phyloP scores from a whole-genome alignment of 2,888 invertebrate genomes.

The Orgyia antiqua region DNA sequence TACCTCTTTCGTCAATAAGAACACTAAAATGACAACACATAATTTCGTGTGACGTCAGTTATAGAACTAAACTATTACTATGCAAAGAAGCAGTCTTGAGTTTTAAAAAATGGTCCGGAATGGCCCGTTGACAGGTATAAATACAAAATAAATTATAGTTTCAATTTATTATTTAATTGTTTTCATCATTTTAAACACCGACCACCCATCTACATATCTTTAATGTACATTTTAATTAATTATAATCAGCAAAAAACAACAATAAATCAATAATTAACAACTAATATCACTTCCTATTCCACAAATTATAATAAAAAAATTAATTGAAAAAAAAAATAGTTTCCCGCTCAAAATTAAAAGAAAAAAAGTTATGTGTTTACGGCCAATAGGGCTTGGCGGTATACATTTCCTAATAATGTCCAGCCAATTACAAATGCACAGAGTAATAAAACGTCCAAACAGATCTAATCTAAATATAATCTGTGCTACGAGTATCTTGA shows the following conservation, averaged over 20 bases:
- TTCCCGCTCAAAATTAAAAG: background rate
- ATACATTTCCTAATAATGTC: slow-evolving; percentile 19
- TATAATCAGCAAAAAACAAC: slow-evolving; percentile 1
- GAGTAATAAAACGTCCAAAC: slow-evolving; percentile 42
- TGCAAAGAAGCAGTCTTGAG: too few species aligned
- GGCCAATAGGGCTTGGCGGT: slow-evolving; percentile 9
- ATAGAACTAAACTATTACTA: too few species aligned
- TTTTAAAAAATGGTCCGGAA: too few species aligned
- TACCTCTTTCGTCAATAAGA: too few species aligned
- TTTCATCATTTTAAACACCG: background rate
- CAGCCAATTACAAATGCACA: slow-evolving; percentile 41
- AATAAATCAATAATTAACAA: background rate
- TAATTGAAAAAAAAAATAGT: background rate
- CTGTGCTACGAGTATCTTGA: slow-evolving; percentile 20
- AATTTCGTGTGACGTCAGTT: too few species aligned
- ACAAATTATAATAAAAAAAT: background rate
- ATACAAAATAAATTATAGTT: too few species aligned
- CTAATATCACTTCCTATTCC: background rate
- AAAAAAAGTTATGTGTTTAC: slow-evolving; percentile 1
- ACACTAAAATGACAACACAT: too few species aligned
- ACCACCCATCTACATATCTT: background rate
- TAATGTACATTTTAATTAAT: slow-evolving; percentile 4
- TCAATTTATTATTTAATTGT: background rate
- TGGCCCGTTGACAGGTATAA: too few species aligned
- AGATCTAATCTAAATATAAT: slow-evolving; percentile 22